Evolutionary conservation across 2,888 invertebrate species (phyloP), one percentile per base, ranked within the genome.

Genomic region (Drosophila demipolita): DNA sequence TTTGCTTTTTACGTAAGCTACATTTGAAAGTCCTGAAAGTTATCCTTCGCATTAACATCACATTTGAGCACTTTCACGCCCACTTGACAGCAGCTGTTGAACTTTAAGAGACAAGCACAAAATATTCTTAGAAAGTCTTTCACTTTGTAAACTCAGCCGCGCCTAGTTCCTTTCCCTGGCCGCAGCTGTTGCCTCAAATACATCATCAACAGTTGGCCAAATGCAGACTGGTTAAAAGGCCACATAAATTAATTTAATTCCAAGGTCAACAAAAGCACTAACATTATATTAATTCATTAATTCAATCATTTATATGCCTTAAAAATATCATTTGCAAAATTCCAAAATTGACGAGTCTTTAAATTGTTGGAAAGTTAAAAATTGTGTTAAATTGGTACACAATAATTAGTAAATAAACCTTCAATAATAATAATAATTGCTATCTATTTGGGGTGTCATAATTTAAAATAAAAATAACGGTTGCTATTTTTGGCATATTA

Each of bases 71-170:
- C 48, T 66, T 69, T 73, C 64, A 66, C 78, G 78, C 78, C 61
- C 59, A 76, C 72, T 78, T 76, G 81, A 42, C 71, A 61, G 50
- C 81, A 78, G 78, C 81, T 78, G 78, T 60, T 63, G 29, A 66
- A 63, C 49, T 77, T 80, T 63, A 38, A 23, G 42, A 63, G 52
- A 65, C 71, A 71, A 71, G 66, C 53, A 58, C 75, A 54, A 40
- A 75, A 58, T 74, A 9, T 52, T 48, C 55, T 33, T 20, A 36
- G 33, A 54, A 57, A 63, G 35, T 52, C 64, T 70, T 67, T 72
- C 48, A 53, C 70, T 73, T 69, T 78, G 75, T 71, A 69, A 82
- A 79, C 80, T 73, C 75, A 67, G 68, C 72, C 75, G 76, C 73
- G 79, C 66, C 69, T 68, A 62, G 5, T 68, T 75, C 70, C 78